phyloP scores from a whole-genome alignment of 37 sponge, comb jelly and placozoan genomes.

The Cliona cf. orientalis region DNA sequence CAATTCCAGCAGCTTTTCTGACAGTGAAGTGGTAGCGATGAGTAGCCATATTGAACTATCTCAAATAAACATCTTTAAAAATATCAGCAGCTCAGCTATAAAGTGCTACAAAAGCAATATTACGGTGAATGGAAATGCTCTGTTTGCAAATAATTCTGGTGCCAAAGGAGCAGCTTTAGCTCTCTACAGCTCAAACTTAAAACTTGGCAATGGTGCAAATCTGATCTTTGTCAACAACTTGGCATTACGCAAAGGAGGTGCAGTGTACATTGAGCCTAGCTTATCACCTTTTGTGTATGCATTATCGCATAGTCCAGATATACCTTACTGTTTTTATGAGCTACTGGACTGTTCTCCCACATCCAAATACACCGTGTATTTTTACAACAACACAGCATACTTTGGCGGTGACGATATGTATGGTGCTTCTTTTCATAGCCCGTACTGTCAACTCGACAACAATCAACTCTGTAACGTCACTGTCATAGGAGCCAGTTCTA shows the following conservation, averaged over 20 bases:
- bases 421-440: not conserved
- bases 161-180: not conserved
- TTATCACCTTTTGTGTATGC: no score
- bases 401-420: not conserved
- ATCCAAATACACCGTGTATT: not conserved
- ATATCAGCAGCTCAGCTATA: no score
- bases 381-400: not conserved
- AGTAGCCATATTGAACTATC: no score
- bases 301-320: no score
- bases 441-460: not conserved
- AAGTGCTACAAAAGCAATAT: no score
- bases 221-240: not conserved
- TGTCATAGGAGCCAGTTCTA: not conserved
- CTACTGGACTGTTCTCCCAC: no score
- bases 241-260: not conserved
- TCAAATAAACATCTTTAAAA: no score
- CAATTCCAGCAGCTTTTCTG: no score
- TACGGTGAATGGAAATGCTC: not conserved
- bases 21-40: no score
- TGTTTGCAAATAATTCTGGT: not conserved
- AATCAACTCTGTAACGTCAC: no score
- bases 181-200: not conserved
- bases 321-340: no score
- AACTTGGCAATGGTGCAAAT: not conserved
- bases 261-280: no score